A percentile compares a stretch with the other conserved stretches of the same genome.
phyloP scores from a whole-genome alignment of 2,113 vertebrate species.

The Mustela lutreola region DNA sequence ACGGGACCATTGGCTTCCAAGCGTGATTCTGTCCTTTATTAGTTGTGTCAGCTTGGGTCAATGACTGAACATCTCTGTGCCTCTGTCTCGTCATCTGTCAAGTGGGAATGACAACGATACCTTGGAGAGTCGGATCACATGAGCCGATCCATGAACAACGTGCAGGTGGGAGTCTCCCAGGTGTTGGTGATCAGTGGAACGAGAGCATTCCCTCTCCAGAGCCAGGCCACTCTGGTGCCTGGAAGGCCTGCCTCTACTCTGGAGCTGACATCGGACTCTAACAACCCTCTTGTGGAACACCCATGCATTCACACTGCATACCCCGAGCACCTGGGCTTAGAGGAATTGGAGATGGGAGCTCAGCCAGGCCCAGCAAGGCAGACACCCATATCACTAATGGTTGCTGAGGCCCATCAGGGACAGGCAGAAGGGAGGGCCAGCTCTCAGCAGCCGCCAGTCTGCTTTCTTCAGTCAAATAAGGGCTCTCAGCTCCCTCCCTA shows the following conservation, averaged over 20 bases:
- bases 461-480: not conserved
- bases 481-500: not conserved
- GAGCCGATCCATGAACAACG: not conserved
- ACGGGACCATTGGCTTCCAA: not conserved
- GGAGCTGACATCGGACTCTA: not conserved
- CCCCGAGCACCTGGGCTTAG: not conserved
- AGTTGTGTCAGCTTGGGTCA: not conserved
- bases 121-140: not conserved
- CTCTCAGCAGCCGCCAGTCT: not conserved
- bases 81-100: slow-evolving; percentile 3
- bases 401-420: not conserved
- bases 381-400: not conserved
- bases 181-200: not conserved
- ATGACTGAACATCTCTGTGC: not conserved
- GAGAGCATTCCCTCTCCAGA: not conserved
- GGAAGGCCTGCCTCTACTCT: not conserved
- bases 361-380: not conserved
- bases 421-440: not conserved
- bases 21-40: not conserved
- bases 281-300: not conserved
- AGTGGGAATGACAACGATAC: not conserved
- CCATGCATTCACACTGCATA: not conserved
- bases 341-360: not conserved
- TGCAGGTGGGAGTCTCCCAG: not conserved
- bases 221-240: not conserved